A percentile compares a stretch with the other conserved stretches of the same genome.
Conservation (phyloP, 2,888 invertebrate genomes). For the Meloe dianella region DNA sequence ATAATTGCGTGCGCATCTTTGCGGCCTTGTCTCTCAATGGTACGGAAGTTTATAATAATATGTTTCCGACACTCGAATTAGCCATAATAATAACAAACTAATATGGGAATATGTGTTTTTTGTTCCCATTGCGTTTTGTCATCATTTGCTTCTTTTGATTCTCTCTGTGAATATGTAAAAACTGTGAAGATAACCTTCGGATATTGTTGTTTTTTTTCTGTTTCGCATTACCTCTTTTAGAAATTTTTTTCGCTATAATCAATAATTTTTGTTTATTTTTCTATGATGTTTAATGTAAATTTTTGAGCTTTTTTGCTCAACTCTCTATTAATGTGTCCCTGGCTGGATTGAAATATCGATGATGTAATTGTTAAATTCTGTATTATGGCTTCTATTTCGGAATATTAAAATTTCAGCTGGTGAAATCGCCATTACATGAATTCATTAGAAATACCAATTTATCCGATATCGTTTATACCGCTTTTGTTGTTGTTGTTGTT, state of each 20-base stretch:
- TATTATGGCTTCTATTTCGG: neutral
- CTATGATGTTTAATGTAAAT: neutral
- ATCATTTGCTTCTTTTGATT: constrained; percentile 23
- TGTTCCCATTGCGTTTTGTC: constrained; percentile 34
- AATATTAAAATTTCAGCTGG: constrained; percentile 1
- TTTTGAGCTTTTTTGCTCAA: neutral
- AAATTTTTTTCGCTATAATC: neutral
- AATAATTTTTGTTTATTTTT: neutral
- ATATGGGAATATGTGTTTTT: constrained; percentile 45
- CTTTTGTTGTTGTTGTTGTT: no score
- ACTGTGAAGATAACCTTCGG: neutral
- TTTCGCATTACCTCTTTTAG: neutral
- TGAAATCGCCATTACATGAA: neutral
- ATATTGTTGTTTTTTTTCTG: neutral
- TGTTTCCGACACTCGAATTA: constrained; percentile 55
- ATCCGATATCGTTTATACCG: neutral
- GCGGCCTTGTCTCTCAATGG: constrained; percentile 51
- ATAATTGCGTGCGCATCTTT: constrained; percentile 39
- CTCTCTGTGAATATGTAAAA: constrained; percentile 21
- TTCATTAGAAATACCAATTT: neutral
- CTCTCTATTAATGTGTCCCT: neutral
- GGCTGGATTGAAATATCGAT: neutral
- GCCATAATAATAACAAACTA: constrained; percentile 48
- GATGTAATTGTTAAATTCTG: neutral
- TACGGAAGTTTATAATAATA: constrained; percentile 54